Base-by-base conservation (phyloP, 2,888 invertebrate species). In the Campoplex nolae region DNA sequence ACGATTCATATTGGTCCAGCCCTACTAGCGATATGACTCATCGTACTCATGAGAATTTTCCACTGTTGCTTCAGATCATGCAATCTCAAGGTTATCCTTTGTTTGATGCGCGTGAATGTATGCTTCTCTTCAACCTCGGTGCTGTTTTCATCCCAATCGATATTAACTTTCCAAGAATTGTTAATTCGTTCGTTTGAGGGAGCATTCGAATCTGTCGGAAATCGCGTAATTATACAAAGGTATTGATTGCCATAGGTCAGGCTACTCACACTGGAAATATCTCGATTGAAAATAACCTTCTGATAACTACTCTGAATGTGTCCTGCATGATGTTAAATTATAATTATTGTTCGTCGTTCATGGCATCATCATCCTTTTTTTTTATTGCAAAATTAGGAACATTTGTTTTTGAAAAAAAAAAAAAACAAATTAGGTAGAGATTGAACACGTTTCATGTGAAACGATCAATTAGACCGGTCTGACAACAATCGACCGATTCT, bases 81-180 rank as follows among this genome's bases (percentile, higher is more conserved):
- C 68, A 62, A 62, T 77, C 77, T 77, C 76, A 83, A 83, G 77
- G 83, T 76, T 70, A 77, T 62, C 45, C 62, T 83, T 77, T 83
- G 83, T 77, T 71, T 42, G 38, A 6, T 38, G 4, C 38, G 3
- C 70, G 28, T n/a, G 38, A 18, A 16, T 76, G 13, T 35, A 58
- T 23, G 42, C 35, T 48, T 23, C 70, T 23, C 71, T 32, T 51
- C n/a, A 45, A 16, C 45, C 28, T 28, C 4, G 32, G 48, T 45
- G 45, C 3, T 51, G 42, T 76, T 65, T 18, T 11, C 1, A 28
- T 58, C 16, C 13, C 32, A 1, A 6, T 28, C 4, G 6, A 51
- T 11, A 28, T 28, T 54, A n/a, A 54, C 54, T n/a, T 45, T 71
- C 32, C 18, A n/a, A 23, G 16, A 7, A 71, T 32, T 23, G 6